Evolutionary conservation across 2,888 invertebrate species (phyloP), one percentile per base, ranked within the genome.

Genomic region (Xanthorhoe designata): DNA sequence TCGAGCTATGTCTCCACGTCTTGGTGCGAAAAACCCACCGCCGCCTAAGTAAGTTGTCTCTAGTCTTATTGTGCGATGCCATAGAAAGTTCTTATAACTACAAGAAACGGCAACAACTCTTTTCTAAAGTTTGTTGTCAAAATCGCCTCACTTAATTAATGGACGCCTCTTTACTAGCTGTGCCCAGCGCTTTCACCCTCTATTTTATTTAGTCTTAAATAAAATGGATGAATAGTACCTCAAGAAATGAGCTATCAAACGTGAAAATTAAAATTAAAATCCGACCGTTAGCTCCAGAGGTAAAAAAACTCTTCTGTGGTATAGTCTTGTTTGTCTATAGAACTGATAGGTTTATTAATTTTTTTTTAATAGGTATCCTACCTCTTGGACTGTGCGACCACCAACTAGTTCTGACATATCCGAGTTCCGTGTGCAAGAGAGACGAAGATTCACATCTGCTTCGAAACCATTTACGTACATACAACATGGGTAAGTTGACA

Each of bases 381-480:
- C 97, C 0, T 95, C 95, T 18, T 98, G 98, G 98, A 95, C 96
- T 4, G 98, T 98, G 0, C 94, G 97, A 18, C 95, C 97, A 35
- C 97, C 98, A 0, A 96, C 96, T 0, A 87, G 91, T 0, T 95
- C 97, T 0, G 98, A 99, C 87, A 95, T 97, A 53, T 94, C 94
- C 19, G 95, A 96, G 59, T 98, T 97, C 77, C 94, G 96, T 54
- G 92, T 95, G 17, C 96, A 98, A 90, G 99, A 99, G 86, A 94
- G 96, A 15, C 91, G 95, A 75, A 94, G 99, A 55, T 99, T 98
- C 84, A 96, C 97, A 54, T 96, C 97, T 70, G 98, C 99, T 0
- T 98, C 98, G 74, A 97, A 97, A 82, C 97, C 98, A 0, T 99
- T 98, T 81, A 98, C 98, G 0, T 98, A 98, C 80, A 94, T 96